Base-by-base conservation (phyloP, 2,888 invertebrate species). In the Isotomurus palustris region DNA sequence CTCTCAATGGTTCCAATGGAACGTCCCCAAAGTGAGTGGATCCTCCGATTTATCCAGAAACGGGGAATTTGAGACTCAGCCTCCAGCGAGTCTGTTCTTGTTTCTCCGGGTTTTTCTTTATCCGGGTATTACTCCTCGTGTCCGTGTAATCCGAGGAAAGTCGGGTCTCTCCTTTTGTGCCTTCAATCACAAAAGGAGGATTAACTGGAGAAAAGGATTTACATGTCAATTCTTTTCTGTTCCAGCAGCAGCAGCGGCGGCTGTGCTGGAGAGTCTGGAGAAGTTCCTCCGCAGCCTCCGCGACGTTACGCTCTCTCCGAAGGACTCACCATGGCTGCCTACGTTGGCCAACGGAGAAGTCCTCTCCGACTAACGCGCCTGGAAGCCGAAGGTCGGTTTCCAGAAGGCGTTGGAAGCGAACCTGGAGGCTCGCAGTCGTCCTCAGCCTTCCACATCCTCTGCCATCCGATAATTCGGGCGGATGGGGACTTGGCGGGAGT, bases 401-500 rank as follows among this genome's bases (percentile, higher is more conserved):
- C 80, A 0, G 78, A 78, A 21, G 56, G 60, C 3, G 21, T 56
- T 38, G 60, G 60, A 29, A 56, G 56, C 17, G 53, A 56, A 29
- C 27, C 38, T 21, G n/a, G n/a, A n/a, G n/a, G n/a, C n/a, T n/a
- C n/a, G n/a, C 44, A 56, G 49, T 53, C 60, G 36, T 44, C 43
- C 21, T 40, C 40, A 36, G 64, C 67, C 29, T 48, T 58, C 50
- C 64, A 69, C 41, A 74, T 76, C 21, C 67, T 77, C 41, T 76
- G 74, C 64, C 82, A 83, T 70, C 84, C 87, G 1, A 79, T 87
- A 47, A 75, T 83, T 2, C 81, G 82, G 66, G 81, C 83, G 1
- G 80, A 82, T 68, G 84, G 84, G 0, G 79, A 81, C 69, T 75
- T 84, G 29, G 78, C 81, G 51, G 87, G 84, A 38, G 82, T 87